Percentiles rank a stretch among this genome's conserved stretches.
phyloP scores from a whole-genome alignment of 2,888 invertebrate genomes.

The Marronus borbonicus region DNA sequence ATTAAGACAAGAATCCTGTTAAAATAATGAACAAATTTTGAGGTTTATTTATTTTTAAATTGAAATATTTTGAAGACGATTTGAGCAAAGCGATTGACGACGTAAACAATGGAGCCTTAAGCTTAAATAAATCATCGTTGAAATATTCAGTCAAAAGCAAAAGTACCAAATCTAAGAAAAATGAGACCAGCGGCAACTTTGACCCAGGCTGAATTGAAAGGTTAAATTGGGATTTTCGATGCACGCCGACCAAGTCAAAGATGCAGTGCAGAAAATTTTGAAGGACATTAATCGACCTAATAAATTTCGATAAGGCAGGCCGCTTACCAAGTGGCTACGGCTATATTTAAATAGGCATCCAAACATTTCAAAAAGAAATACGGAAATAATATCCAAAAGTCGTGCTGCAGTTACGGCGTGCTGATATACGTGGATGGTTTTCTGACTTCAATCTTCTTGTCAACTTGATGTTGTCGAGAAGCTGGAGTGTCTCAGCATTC shows the following conservation, averaged over 20 bases:
- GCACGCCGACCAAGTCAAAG: constrained; percentile 58
- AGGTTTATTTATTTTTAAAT: too few relatives aligned
- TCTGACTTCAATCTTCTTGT: too few relatives aligned
- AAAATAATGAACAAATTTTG: too few relatives aligned
- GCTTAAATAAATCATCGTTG: not conserved
- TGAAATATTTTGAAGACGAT: too few relatives aligned
- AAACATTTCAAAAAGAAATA: constrained; percentile 54
- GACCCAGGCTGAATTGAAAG: not conserved
- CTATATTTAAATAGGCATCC: constrained; percentile 59
- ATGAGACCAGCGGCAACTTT: not conserved
- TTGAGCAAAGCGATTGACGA: not conserved
- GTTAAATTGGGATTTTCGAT: constrained; percentile 57
- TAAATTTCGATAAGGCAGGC: constrained; percentile 56
- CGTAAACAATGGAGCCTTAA: not conserved
- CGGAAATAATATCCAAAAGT: constrained; percentile 55
- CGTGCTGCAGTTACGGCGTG: constrained; percentile 57
- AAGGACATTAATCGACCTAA: constrained; percentile 51
- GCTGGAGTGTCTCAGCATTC: too few relatives aligned
- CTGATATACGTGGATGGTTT: constrained; percentile 56
- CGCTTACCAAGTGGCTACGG: constrained; percentile 58
- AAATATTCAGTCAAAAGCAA: not conserved
- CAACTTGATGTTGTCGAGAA: too few relatives aligned
- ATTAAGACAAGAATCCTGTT: too few relatives aligned
- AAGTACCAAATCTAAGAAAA: not conserved
- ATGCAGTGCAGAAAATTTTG: constrained; percentile 55